Conservation (phyloP, 1,140 invertebrate genomes). For the Drosophila tristis region DNA sequence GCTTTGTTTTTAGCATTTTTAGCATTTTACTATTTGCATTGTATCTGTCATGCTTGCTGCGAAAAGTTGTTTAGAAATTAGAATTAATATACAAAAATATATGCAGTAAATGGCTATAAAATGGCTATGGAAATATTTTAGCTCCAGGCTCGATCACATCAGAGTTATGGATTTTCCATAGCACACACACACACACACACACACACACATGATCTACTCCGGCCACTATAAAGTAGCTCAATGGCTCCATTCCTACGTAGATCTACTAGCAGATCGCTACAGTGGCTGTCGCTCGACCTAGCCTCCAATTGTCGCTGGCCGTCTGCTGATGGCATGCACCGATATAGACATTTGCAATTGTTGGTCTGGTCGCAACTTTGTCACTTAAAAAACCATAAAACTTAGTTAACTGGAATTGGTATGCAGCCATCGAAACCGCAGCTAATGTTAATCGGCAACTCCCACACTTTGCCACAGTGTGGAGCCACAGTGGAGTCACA, state of each 20-base stretch:
- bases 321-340: constrained; percentile 27
- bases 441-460: constrained; percentile 31
- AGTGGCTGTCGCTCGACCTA: background rate
- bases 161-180: too few relatives aligned
- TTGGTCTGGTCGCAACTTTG: constrained; percentile 42
- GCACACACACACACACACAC: too few relatives aligned
- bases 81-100: too few relatives aligned
- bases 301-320: constrained; percentile 33
- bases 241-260: constrained; percentile 1
- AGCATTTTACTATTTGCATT: too few relatives aligned
- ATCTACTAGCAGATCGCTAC: too few relatives aligned
- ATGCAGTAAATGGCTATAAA: too few relatives aligned
- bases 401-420: constrained; percentile 65
- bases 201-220: too few relatives aligned
- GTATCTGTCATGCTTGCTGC: too few relatives aligned
- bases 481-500: constrained; percentile 21
- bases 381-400: constrained; percentile 76
- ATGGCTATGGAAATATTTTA: too few relatives aligned
- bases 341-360: constrained; percentile 47
- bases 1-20: background rate
- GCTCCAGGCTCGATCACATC: too few relatives aligned
- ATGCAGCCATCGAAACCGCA: constrained; percentile 36
- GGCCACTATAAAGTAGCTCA: background rate
- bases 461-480: constrained; percentile 32
- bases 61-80: too few relatives aligned